Evolutionary conservation across 2,888 invertebrate genomes (phyloP).

Genomic region (Eurytoma californica): DNA sequence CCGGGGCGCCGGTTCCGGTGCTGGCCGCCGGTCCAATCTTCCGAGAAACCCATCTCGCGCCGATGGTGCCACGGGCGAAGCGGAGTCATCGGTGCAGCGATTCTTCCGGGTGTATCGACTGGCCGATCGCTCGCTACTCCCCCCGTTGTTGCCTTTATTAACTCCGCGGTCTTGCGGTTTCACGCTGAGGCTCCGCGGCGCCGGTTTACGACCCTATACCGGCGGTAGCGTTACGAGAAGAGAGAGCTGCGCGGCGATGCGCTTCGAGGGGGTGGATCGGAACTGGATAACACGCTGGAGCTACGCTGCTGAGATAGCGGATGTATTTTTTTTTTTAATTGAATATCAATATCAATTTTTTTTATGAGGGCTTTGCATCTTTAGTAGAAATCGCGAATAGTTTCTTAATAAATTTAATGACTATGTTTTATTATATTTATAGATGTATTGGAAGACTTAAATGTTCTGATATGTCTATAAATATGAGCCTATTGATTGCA

Average conservation of each 20-base stretch:
- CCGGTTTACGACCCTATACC: not conserved
- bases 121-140: not conserved
- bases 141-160: constrained; percentile 37
- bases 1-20: not conserved
- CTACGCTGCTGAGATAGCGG: not conserved
- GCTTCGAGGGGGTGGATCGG: not conserved
- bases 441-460: too few relatives aligned
- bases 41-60: not conserved
- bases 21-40: not conserved
- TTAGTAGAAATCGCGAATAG: too few relatives aligned
- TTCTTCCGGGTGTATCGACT: constrained; percentile 18
- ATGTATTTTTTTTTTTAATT: not conserved
- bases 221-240: not conserved
- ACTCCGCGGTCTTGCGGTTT: not conserved
- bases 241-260: constrained; percentile 45
- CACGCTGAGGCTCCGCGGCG: not conserved
- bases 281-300: too few relatives aligned
- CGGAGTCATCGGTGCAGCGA: not conserved
- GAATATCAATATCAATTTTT: too few relatives aligned
- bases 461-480: too few relatives aligned
- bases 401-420: too few relatives aligned
- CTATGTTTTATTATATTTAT: too few relatives aligned
- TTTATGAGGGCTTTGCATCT: too few relatives aligned
- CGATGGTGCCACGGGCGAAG: not conserved
- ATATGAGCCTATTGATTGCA: too few relatives aligned